Conservation (phyloP, 2,113 vertebrate genomes). For the Cathartes aura region DNA sequence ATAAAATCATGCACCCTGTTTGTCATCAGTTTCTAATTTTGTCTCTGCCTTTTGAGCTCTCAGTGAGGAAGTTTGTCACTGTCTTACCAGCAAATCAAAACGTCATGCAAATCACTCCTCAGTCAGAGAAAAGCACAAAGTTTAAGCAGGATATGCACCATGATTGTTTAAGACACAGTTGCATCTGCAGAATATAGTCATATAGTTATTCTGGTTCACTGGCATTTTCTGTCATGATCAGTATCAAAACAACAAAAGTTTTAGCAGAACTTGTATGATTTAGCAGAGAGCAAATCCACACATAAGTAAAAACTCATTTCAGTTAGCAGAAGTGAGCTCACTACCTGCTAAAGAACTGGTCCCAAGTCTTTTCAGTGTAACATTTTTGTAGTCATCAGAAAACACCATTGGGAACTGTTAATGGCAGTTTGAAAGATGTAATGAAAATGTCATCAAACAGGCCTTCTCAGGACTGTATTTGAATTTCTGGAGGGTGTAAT, state of each 20-base stretch:
- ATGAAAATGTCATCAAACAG: background rate
- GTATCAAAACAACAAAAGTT: background rate
- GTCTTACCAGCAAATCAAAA: background rate
- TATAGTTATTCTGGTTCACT: background rate
- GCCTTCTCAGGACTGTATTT: background rate
- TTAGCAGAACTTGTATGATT: background rate
- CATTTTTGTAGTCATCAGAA: background rate
- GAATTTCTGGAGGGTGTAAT: background rate
- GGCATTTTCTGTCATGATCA: background rate
- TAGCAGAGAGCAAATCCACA: background rate
- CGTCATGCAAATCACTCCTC: background rate
- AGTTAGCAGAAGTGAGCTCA: background rate
- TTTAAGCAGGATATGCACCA: background rate
- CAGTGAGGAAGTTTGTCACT: background rate
- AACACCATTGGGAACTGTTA: background rate
- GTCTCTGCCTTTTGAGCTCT: background rate
- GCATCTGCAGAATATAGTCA: background rate
- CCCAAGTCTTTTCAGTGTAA: background rate
- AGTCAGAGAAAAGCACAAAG: background rate
- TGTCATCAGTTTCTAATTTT: conserved; percentile 19
- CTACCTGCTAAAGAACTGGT: background rate
- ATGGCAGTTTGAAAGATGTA: background rate
- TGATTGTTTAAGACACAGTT: background rate
- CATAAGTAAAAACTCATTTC: background rate
- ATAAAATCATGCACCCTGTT: background rate